These are phyloP conservation scores for Gadus chalcogrammus DNA, from an alignment of 2,113 vertebrate species.

Conservation along the genomic window DNA sequence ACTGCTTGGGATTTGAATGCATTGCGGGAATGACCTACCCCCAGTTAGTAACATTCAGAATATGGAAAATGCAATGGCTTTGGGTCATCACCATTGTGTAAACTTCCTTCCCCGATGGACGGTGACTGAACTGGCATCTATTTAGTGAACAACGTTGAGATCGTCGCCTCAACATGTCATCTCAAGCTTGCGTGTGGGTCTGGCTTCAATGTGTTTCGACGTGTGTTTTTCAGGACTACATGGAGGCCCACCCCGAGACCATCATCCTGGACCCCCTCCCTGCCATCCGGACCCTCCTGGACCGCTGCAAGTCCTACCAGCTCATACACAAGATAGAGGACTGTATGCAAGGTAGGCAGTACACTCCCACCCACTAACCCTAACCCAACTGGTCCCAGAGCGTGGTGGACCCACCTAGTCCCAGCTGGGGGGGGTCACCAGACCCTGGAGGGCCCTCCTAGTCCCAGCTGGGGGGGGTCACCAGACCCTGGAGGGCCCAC, in stretches of 20 bases:
- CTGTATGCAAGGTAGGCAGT: slow-evolving; percentile 86
- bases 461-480: too few relatives aligned
- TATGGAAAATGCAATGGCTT: too few relatives aligned
- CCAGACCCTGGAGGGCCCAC: too few relatives aligned
- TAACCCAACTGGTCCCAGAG: too few relatives aligned
- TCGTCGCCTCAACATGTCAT: slow-evolving; percentile 6
- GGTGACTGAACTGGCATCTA: slow-evolving; percentile 1
- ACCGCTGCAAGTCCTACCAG: slow-evolving; percentile 97
- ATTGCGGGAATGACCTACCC: too few relatives aligned
- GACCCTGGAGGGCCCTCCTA: too few relatives aligned
- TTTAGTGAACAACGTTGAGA: too few relatives aligned
- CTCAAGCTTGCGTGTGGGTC: slow-evolving; percentile 11
- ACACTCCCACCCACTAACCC: background rate
- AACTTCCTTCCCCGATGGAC: background rate
- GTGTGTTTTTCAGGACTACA: slow-evolving; percentile 85
- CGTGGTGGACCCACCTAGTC: too few relatives aligned
- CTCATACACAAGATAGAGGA: slow-evolving; percentile 92
- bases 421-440: too few relatives aligned
- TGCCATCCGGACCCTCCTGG: slow-evolving; percentile 92
- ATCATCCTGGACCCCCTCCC: slow-evolving; percentile 96
- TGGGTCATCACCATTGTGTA: too few relatives aligned
- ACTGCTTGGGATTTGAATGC: too few relatives aligned
- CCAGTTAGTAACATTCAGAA: too few relatives aligned
- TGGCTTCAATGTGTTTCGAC: background rate
- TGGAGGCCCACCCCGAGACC: slow-evolving; percentile 94